Percentiles rank a stretch among this genome's conserved stretches.
phyloP scores from a whole-genome alignment of 2,888 invertebrate species.

The Phyllotreta striolata region DNA sequence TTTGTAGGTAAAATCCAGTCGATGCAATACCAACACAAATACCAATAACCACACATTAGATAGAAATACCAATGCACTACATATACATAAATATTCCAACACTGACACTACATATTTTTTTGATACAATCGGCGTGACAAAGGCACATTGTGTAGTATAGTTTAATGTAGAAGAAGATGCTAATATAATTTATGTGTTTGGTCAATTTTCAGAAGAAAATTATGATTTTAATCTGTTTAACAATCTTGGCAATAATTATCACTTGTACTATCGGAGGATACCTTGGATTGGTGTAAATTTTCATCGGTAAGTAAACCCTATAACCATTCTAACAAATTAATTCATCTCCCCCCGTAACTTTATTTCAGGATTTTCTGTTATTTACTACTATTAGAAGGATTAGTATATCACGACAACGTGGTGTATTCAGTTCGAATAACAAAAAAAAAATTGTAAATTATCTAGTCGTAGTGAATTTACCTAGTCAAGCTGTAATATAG shows the following conservation, averaged over 20 bases:
- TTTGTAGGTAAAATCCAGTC: too few relatives aligned
- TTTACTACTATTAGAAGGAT: neutral
- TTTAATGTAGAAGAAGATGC: constrained; percentile 28
- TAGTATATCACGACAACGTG: constrained; percentile 14
- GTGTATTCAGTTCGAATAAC: constrained; percentile 24
- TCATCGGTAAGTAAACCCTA: constrained; percentile 34
- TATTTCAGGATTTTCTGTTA: constrained; percentile 7
- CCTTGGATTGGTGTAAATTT: constrained; percentile 63
- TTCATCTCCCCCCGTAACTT: constrained; percentile 8
- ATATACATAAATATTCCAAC: constrained; percentile 15
- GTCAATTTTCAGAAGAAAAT: constrained; percentile 82
- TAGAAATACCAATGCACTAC: constrained; percentile 14
- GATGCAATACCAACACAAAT: too few relatives aligned
- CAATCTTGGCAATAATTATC: constrained; percentile 82
- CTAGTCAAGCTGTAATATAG: constrained; percentile 38
- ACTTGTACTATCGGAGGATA: constrained; percentile 75
- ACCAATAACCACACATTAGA: constrained; percentile 3
- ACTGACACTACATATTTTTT: constrained; percentile 15
- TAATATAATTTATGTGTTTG: constrained; percentile 41
- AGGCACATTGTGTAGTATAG: constrained; percentile 51
- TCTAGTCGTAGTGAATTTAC: constrained; percentile 40
- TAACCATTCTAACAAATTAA: neutral
- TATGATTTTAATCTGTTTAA: constrained; percentile 90
- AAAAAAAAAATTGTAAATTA: constrained; percentile 34
- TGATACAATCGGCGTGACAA: constrained; percentile 46